Percentiles rank a stretch among this genome's conserved stretches.
Evolutionary conservation across 1,140 invertebrate species (phyloP).

Genomic region (Solenopsis fugax): DNA sequence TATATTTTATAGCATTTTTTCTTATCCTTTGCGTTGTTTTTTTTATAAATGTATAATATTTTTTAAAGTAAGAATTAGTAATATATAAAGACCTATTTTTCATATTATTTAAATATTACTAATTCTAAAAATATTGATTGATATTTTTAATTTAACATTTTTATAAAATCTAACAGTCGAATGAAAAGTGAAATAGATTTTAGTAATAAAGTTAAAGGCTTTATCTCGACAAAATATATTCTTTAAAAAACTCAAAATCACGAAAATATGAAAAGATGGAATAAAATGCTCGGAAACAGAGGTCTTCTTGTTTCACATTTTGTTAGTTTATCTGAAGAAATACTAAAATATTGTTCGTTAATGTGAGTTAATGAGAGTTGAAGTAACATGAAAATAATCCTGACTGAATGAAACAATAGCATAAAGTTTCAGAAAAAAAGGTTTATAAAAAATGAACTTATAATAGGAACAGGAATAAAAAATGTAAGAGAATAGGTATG

Average conservation of each 20-base stretch:
- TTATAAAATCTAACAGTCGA: neutral
- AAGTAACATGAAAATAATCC: neutral
- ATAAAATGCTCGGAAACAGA: neutral
- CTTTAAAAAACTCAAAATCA: neutral
- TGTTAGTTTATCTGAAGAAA: neutral
- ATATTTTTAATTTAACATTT: neutral
- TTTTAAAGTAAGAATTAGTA: neutral
- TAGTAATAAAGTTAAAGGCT: neutral
- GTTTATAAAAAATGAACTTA: neutral
- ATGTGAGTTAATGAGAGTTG: neutral
- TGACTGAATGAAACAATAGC: neutral
- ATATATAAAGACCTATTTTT: neutral
- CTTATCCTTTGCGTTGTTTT: neutral
- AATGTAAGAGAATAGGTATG: conserved; percentile 4
- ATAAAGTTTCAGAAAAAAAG: neutral
- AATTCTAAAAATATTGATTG: neutral
- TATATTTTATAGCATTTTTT: neutral
- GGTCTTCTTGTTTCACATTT: neutral
- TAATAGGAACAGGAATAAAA: neutral
- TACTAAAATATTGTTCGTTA: neutral
- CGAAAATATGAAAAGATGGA: neutral
- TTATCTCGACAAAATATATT: neutral
- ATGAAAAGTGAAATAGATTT: neutral
- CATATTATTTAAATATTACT: neutral
- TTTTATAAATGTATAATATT: neutral